A percentile compares a stretch with the other conserved stretches of the same genome.
Conservation (phyloP, 2,888 invertebrate species). For the Phrixothrix hirtus region DNA sequence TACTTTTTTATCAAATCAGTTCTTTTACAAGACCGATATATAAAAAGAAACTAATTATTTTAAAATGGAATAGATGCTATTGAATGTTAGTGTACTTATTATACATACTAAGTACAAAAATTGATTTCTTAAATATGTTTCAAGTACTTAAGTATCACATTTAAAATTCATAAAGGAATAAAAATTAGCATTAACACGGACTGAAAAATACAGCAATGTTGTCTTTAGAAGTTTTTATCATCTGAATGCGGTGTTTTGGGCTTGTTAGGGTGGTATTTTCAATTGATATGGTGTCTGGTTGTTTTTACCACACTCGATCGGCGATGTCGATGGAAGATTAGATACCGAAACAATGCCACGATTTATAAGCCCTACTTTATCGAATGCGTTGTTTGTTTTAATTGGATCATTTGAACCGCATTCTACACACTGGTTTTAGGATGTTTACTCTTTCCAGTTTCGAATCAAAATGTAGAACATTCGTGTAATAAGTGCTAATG, state of each 20-base stretch:
- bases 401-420: constrained; percentile 45
- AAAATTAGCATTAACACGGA: constrained; percentile 27
- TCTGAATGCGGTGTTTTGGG: constrained; percentile 40
- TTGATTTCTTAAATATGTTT: no score
- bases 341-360: constrained; percentile 54
- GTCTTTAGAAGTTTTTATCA: constrained; percentile 21
- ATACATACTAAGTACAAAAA: constrained; percentile 4
- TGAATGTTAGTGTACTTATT: no score
- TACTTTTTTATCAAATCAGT: constrained; percentile 12
- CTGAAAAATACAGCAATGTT: constrained; percentile 13
- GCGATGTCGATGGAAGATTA: constrained; percentile 54
- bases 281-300: constrained; percentile 50
- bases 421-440: constrained; percentile 37
- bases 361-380: constrained; percentile 55
- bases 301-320: constrained; percentile 48
- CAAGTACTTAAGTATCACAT: no score
- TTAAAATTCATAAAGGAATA: constrained; percentile 19
- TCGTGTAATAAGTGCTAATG: neutral
- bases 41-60: neutral
- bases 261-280: constrained; percentile 53
- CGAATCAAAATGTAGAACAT: neutral
- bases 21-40: neutral
- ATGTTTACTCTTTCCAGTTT: constrained; percentile 21
- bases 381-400: constrained; percentile 47
- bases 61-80: constrained; percentile 3